Percentiles rank a stretch among this genome's conserved stretches.
Conservation (phyloP, 2,888 invertebrate species). For the Ferrisia virgata region DNA sequence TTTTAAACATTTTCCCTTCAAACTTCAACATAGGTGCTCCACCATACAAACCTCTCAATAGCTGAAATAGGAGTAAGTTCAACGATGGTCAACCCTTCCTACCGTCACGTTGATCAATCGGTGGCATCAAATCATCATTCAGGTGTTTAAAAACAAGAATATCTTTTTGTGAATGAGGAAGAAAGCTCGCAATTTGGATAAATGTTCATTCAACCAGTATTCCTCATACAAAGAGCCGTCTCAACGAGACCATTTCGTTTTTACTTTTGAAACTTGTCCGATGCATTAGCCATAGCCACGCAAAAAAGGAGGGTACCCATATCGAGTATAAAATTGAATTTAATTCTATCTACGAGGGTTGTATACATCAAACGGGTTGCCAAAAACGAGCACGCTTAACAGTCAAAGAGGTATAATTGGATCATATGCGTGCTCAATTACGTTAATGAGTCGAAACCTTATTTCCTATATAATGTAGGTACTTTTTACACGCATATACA, state of each 20-base stretch:
- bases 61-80: too few species aligned
- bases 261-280: background rate
- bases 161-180: too few species aligned
- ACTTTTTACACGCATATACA: background rate
- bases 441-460: background rate
- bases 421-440: conserved; percentile 17
- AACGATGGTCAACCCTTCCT: too few species aligned
- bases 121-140: too few species aligned
- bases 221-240: background rate
- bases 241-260: background rate
- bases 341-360: background rate
- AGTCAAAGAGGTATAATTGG: conserved; percentile 13
- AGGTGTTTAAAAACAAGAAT: too few species aligned
- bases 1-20: too few species aligned
- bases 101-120: too few species aligned
- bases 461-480: too few species aligned
- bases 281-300: background rate
- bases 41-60: too few species aligned
- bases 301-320: background rate
- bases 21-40: too few species aligned
- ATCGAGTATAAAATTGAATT: conserved; percentile 4
- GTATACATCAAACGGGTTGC: background rate
- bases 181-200: background rate
- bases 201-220: background rate
- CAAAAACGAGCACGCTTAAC: conserved; percentile 5